Evolutionary conservation across 2,888 invertebrate species (phyloP).

Genomic region (Noctua fimbriata): DNA sequence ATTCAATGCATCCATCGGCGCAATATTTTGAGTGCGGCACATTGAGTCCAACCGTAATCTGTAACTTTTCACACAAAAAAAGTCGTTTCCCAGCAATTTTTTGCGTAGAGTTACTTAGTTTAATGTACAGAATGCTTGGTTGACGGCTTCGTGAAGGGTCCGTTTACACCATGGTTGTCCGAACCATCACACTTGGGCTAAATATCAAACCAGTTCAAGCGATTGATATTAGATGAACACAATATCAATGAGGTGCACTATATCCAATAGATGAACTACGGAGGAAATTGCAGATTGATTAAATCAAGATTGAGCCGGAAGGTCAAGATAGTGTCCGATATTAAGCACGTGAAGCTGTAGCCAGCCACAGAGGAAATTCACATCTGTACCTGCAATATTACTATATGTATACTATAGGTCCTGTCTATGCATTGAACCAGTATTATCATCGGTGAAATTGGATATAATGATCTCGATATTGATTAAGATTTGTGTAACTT

Average conservation of each 20-base stretch:
- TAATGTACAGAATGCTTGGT: no score
- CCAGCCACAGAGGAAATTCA: constrained; percentile 1
- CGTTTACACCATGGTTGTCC: neutral
- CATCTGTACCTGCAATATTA: neutral
- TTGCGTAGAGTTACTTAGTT: no score
- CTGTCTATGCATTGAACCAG: neutral
- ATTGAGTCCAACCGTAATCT: no score
- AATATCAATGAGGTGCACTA: constrained; percentile 1
- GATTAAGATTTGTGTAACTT: neutral
- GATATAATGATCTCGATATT: neutral
- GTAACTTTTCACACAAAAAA: no score
- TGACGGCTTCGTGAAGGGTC: no score
- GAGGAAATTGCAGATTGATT: constrained; percentile 30
- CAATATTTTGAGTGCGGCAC: no score
- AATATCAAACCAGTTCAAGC: neutral
- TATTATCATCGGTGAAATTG: neutral
- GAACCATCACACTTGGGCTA: neutral
- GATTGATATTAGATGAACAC: neutral
- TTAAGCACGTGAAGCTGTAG: constrained; percentile 28
- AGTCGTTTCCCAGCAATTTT: no score
- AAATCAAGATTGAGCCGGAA: constrained; percentile 35
- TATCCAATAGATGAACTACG: neutral
- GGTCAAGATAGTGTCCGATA: constrained; percentile 36
- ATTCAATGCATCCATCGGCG: no score
- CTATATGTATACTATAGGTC: neutral